These are phyloP conservation scores for Metaphire vulgaris DNA, from an alignment of 1,140 invertebrate genomes.

Conservation along the genomic window DNA sequence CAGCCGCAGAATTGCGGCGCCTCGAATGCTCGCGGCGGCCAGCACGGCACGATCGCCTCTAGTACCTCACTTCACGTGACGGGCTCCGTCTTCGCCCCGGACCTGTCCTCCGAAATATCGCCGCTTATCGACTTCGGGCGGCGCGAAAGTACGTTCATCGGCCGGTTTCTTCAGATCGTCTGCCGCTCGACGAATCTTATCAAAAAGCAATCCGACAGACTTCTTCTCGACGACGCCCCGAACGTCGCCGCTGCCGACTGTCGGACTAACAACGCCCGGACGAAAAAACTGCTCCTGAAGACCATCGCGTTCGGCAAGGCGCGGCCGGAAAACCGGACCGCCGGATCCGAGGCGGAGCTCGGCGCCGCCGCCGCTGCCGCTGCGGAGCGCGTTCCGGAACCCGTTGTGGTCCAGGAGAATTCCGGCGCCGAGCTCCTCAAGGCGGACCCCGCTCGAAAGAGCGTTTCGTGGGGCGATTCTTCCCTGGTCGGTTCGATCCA, in stretches of 20 bases:
- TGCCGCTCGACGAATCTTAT: constrained; percentile 46
- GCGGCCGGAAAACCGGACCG: not conserved
- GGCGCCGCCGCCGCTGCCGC: too few relatives aligned
- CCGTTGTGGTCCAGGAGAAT: not conserved
- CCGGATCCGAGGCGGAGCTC: not conserved
- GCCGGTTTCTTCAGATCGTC: constrained; percentile 47
- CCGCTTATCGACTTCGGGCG: constrained; percentile 44
- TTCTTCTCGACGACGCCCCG: not conserved
- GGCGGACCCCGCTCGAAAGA: not conserved
- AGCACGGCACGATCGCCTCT: constrained; percentile 22
- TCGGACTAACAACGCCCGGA: not conserved
- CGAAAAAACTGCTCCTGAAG: not conserved
- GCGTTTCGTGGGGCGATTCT: not conserved
- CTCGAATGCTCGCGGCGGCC: not conserved
- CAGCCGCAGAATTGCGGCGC: constrained; percentile 36
- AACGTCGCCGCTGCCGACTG: not conserved
- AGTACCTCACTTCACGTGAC: constrained; percentile 40
- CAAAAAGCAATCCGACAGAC: not conserved
- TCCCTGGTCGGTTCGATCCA: not conserved
- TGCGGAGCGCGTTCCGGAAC: not conserved
- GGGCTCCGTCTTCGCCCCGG: constrained; percentile 32
- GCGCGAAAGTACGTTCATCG: constrained; percentile 47
- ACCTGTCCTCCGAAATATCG: constrained; percentile 28
- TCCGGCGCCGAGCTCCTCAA: not conserved
- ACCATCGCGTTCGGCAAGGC: not conserved